Evolutionary conservation across 2,797 vertebrate species (phyloP), one percentile per base, ranked within the genome.

Genomic region (Spatula clypeata): DNA sequence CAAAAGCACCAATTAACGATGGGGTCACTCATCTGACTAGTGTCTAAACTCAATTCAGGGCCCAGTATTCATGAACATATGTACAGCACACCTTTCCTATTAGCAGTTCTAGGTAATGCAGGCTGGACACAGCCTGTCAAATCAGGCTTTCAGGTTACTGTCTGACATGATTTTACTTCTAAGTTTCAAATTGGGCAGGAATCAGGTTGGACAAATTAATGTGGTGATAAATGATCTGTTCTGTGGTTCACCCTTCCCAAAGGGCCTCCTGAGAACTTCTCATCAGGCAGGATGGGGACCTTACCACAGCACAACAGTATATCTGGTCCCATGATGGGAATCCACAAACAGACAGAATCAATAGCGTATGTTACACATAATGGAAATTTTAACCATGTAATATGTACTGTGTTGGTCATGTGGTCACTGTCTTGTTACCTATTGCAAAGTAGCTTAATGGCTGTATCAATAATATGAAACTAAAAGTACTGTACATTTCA

Each of bases 391-490:
- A 31, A 55, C 16, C 32, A 29, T 19, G 9, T 45, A 16, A 42
- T 27, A 1, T 19, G 13, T 82, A n/a, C 0, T 0, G 1, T 49
- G 70, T 73, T 70, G 55, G 14, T 38, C 49, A 69, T 8, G 9
- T 29, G 14, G 44, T 36, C 36, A 42, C 47, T 64, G 17, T 42
- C 53, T 12, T 10, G 57, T 47, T 90, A 70, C 75, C 55, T 66
- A 49, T 4, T 77, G n/a, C 12, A 54, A 81, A 76, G 8, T 16
- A 62, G 26, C 57, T 47, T 72, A 74, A 38, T 61, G 81, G 58
- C 12, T 38, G 42, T 34, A 73, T 11, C 57, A 32, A 47, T 62
- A 62, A 62, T 18, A 61, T 23, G 27, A 76, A 71, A 74, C 13
- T 32, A 61, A 24, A 81, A 62, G 34, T 69, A 66, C 14, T 31